Percentiles rank a stretch among this genome's conserved stretches.
Conservation (phyloP, 2,888 invertebrate species). For the Marronus borbonicus region DNA sequence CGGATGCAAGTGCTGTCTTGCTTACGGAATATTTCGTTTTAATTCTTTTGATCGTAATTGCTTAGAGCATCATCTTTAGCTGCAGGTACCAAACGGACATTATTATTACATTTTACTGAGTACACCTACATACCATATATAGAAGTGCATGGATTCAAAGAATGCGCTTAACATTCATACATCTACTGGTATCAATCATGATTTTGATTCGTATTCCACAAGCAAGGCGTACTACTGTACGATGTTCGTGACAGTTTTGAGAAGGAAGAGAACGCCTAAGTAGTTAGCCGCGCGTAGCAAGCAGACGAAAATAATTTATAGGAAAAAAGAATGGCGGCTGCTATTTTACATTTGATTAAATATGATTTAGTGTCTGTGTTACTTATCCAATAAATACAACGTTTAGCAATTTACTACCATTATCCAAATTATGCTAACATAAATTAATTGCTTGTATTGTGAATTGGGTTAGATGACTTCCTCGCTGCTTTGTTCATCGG, state of each 20-base stretch:
- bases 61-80: too few relatives aligned
- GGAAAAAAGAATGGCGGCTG: background rate
- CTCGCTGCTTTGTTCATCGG: background rate
- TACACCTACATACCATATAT: too few relatives aligned
- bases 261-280: conserved; percentile 22
- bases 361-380: conserved; percentile 4
- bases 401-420: background rate
- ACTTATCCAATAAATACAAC: conserved; percentile 7
- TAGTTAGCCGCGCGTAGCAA: background rate
- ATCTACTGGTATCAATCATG: background rate
- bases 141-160: too few relatives aligned
- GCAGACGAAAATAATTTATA: conserved; percentile 18
- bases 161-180: background rate
- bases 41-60: too few relatives aligned
- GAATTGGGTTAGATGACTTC: background rate
- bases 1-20: too few relatives aligned
- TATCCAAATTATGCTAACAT: background rate
- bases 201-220: conserved; percentile 37
- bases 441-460: background rate
- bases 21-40: too few relatives aligned
- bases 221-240: conserved; percentile 12
- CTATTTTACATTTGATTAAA: conserved; percentile 6
- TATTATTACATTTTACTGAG: too few relatives aligned
- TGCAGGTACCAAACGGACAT: too few relatives aligned
- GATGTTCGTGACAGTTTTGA: conserved; percentile 42